These are phyloP conservation scores for Tethya wilhelma DNA, from an alignment of 37 sponge, comb jelly and placozoan genomes.

Conservation along the genomic window DNA sequence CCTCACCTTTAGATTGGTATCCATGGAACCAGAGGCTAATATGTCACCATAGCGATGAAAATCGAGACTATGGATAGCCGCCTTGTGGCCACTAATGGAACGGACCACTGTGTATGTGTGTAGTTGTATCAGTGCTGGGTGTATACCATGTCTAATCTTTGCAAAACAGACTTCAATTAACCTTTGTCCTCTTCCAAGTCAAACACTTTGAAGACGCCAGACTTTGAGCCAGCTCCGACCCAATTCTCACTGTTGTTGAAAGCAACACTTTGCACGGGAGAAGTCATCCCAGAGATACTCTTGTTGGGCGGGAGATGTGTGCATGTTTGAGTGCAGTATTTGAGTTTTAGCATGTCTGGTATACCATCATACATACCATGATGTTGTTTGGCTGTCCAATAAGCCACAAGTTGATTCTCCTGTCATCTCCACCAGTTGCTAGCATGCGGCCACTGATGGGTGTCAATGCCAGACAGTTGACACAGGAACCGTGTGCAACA, in stretches of 20 bases:
- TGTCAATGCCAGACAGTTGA: slow-evolving; percentile 87
- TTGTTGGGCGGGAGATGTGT: too few species aligned
- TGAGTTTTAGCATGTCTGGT: neutral
- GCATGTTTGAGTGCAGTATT: too few species aligned
- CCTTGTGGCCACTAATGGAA: slow-evolving; percentile 92
- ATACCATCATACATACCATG: slow-evolving; percentile 29
- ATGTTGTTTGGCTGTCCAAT: slow-evolving; percentile 80
- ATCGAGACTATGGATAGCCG: slow-evolving; percentile 75
- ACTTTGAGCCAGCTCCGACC: slow-evolving; percentile 88
- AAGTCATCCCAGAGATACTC: slow-evolving; percentile 91
- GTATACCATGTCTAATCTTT: neutral
- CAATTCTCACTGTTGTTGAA: slow-evolving; percentile 89
- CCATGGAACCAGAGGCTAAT: slow-evolving; percentile 96
- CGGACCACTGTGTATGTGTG: slow-evolving; percentile 68
- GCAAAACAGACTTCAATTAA: slow-evolving; percentile 18
- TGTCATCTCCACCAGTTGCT: slow-evolving; percentile 98
- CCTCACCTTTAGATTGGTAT: slow-evolving; percentile 83
- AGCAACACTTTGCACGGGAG: slow-evolving; percentile 89
- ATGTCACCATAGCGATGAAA: slow-evolving; percentile 98
- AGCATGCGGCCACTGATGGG: slow-evolving; percentile 84
- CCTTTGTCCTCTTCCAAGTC: slow-evolving; percentile 87
- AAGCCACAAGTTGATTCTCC: slow-evolving; percentile 89
- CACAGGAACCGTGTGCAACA: slow-evolving; percentile 88
- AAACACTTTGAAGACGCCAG: slow-evolving; percentile 93
- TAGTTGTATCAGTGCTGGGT: too few species aligned